Evolutionary conservation across 1,140 invertebrate species (phyloP), one percentile per base, ranked within the genome.

Genomic region (Radopholus similis): DNA sequence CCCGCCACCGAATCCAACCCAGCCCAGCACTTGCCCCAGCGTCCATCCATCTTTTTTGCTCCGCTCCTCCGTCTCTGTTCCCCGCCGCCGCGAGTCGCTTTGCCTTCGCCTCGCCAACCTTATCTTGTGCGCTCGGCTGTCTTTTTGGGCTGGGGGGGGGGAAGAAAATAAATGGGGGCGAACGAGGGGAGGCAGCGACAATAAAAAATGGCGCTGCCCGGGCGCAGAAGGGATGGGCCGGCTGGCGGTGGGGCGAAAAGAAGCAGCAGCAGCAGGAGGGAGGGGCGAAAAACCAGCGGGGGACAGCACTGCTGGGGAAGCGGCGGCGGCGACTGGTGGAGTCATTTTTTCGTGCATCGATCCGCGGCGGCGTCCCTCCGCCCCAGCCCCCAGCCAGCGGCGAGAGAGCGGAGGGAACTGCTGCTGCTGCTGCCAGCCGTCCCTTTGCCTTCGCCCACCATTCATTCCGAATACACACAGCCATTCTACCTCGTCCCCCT

Each of bases 321-420:
- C 47, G 47, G 47, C 18, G 5, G 47, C 13, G 23, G 47, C 30
- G 47, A 26, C 47, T 51, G 47, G 18, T 9, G 47, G 47, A 51
- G 47, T 51, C 47, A 23, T 51, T 51, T 51, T 51, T 51, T 51
- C 18, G 13, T 51, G 21, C 47, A 51, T 51, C 47, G 47, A 51
- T 51, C 47, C 15, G 47, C 18, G 5, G 21, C 0, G 2, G 47
- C 47, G 47, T 51, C 47, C 47, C 47, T 28, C 47, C 2, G 21
- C 47, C 18, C 18, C 47, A n/a, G n/a, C n/a, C n/a, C n/a, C n/a
- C n/a, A n/a, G n/a, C n/a, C n/a, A n/a, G n/a, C n/a, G n/a, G n/a
- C n/a, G n/a, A n/a, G n/a, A n/a, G n/a, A n/a, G n/a, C n/a, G n/a
- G n/a, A n/a, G n/a, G n/a, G n/a, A 51, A 51, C 47, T 51, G 47